Conservation (phyloP, 1,140 invertebrate species). For the Argopecten irradians region DNA sequence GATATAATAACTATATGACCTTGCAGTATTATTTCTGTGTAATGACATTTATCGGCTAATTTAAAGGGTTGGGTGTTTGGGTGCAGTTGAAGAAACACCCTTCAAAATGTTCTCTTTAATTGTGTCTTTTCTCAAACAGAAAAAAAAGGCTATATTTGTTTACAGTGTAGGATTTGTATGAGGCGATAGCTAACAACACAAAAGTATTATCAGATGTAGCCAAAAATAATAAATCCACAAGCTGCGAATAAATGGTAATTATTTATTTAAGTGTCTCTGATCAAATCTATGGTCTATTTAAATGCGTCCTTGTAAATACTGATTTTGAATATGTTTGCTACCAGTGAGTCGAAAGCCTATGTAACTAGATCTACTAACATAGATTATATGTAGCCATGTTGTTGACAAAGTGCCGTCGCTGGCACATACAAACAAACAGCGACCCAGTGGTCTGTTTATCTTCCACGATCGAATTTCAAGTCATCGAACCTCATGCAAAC, state of each 20-base stretch:
- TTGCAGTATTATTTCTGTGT: conserved; percentile 1
- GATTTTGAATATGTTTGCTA: neutral
- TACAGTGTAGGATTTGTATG: neutral
- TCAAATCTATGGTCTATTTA: conserved; percentile 2
- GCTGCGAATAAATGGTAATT: neutral
- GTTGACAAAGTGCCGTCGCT: neutral
- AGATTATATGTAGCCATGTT: conserved; percentile 10
- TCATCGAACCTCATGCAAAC: conserved; percentile 20
- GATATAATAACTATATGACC: neutral
- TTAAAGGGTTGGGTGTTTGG: neutral
- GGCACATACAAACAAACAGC: neutral
- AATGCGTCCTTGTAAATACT: conserved; percentile 7
- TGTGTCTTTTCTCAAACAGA: neutral
- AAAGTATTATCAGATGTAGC: neutral
- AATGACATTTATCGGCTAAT: neutral
- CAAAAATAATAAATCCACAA: neutral
- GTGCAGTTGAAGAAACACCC: neutral
- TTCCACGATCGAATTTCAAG: neutral
- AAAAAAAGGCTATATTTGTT: neutral
- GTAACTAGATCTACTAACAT: neutral
- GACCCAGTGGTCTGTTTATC: neutral
- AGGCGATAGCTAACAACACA: neutral
- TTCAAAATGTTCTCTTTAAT: neutral
- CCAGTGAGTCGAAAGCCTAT: neutral
- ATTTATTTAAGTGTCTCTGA: neutral